Base-by-base conservation (phyloP, 2,797 vertebrate genomes). In the Etheostoma nigrum region DNA sequence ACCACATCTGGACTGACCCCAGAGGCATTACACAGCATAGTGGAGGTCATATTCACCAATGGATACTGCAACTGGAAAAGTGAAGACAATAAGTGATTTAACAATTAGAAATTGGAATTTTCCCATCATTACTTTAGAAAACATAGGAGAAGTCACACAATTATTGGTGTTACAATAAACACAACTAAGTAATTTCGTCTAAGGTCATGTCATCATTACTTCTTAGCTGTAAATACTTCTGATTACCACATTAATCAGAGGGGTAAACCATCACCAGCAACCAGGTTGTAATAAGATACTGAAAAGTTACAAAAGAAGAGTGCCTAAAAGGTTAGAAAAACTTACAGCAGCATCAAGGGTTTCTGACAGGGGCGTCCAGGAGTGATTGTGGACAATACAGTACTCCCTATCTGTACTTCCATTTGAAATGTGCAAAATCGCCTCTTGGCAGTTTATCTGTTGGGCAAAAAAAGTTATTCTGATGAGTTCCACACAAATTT, bases 401-500 rank as follows among this genome's bases (percentile, higher is more conserved):
- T 96, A 99, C 27, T 98, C 95, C 85, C 86, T 95, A 0, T 90
- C 66, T 10, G 19, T 45, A 2, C 30, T 55, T 16, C 66, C 94
- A 75, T 81, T 82, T 55, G 93, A 95, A 12, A 96, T 93, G 0
- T 95, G 96, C 72, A 99, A 87, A 77, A 98, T 90, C 1, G 95
- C 98, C 81, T 97, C 96, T 76, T 97, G 94, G 67, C 96, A 95
- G 68, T 89, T 90, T 59, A 94, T 88, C 98, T 99, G 91, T 65
- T 60, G 83, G 0, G 84, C 44, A 40, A 72, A 76, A 72, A 70
- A 81, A 4, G 8, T 64, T 57, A 67, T 40, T 16, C 13, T 40
- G 14, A 33, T 2, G 21, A 63, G 47, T 44, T 60, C 27, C 30
- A 62, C 1, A 11, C 19, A 40, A 10, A 23, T 36, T 68, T 5